Base-by-base conservation (phyloP, 2,797 vertebrate genomes). In the Pelodytes ibericus region DNA sequence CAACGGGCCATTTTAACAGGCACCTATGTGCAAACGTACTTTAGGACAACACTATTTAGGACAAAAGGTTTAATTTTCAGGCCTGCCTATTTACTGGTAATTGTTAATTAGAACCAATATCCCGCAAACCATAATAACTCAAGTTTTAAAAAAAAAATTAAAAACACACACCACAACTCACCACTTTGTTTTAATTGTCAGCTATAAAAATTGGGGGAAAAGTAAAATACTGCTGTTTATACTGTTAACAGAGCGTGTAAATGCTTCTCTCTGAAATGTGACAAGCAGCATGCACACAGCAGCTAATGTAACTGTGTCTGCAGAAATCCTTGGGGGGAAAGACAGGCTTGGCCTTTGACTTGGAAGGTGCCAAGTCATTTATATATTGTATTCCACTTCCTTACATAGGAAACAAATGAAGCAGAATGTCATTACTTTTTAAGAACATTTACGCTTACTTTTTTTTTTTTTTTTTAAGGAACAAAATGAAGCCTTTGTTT, bases 391-490 rank as follows among this genome's bases (percentile, higher is more conserved):
- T 57, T 73, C 76, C 71, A 79, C 71, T 79, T 79, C 76, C 76
- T 79, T 57, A 22, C 76, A 68, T 79, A 79, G 76, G 76, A 79
- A 79, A 72, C 76, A 78, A 79, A 79, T 79, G 53, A 79, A 56
- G 27, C 76, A 61, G 57, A 79, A 68, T 59, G 61, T 58, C 76
- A 79, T 79, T 67, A 79, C 25, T 72, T 15, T 36, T 72, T 56
- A 24, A 8, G 10, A 44, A 15, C 57, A 39, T 66, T 51, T 65
- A 49, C 72, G 44, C 30, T 0, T 9, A 68, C 29, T 56, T 24
- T 31, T 2, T 30, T 56, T 56, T 0, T 9, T 56, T 20, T 56
- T 24, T 31, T 2, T 30, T 56, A 33, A 26, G 66, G 6, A 36
- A 51, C 66, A 69, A 56, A 69, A 69, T 69, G 29, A 51, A 53